Evolutionary conservation across 1,140 invertebrate genomes (phyloP), one percentile per base, ranked within the genome.

Genomic region (Penaeus vannamei): DNA sequence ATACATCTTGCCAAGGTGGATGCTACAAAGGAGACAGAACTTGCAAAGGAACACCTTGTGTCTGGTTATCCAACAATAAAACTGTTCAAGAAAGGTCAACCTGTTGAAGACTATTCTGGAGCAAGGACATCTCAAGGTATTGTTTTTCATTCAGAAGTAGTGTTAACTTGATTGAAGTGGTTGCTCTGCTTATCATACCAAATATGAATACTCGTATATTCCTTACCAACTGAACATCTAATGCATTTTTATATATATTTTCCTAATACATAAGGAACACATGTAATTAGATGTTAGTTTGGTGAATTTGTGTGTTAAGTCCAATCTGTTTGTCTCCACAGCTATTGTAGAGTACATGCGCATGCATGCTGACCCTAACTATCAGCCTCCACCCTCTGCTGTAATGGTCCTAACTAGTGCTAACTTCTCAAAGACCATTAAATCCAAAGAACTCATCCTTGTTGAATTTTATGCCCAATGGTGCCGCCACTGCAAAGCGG

Each of bases 391-490:
- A n/a, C 93, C 93, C 86, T 93, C 94, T 62, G 92, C 93, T 90
- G 95, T 95, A n/a, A 91, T 95, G 88, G 93, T 93, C n/a, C 91
- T 95, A 36, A 94, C 94, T 0, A 92, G 92, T 12, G 93, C 94
- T 80, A 95, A 94, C 89, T 95, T 95, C 92, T 93, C 93, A 59
- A 93, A 94, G 23, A 93, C 93, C 90, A 92, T 95, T 42, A 92
- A 93, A 53, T 92, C 93, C 60, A 92, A 94, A 80, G 92, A 94
- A 22, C 92, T 95, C 23, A 93, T 93, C 23, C 92, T 95, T n/a
- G 94, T 95, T 2, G 94, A 95, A 91, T 95, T 95, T 91, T 95
- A 95, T 93, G 94, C 95, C 81, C 94, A 94, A 59, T 95, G 95
- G 94, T 95, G 93, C 87, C 87, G 91, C 66, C 93, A 93, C 86